Evolutionary conservation across 2,888 invertebrate species (phyloP).

Genomic region (Panzeria rudis): DNA sequence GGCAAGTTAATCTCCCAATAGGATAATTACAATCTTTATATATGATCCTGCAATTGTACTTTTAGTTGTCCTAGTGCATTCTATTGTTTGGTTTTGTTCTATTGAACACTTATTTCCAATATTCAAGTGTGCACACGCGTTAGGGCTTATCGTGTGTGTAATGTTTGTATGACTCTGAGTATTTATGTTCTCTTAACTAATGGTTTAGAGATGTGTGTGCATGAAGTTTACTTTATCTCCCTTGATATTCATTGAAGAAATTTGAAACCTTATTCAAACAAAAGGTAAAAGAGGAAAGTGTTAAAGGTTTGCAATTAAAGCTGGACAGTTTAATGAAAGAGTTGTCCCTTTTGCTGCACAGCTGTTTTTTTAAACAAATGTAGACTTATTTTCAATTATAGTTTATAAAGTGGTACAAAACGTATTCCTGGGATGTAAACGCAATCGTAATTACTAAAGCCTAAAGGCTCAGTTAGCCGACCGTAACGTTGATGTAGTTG

Average conservation of each 20-base stretch:
- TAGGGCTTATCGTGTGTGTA: slow-evolving; percentile 68
- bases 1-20: slow-evolving; percentile 63
- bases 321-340: neutral
- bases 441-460: no score
- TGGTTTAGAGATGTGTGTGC: no score
- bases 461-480: no score
- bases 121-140: slow-evolving; percentile 71
- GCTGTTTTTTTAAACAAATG: slow-evolving; percentile 21
- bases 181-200: slow-evolving; percentile 36
- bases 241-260: slow-evolving; percentile 56
- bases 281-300: slow-evolving; percentile 25
- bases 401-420: no score
- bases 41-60: slow-evolving; percentile 37
- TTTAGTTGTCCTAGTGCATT: neutral
- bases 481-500: no score
- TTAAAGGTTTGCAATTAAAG: slow-evolving; percentile 40
- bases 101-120: slow-evolving; percentile 7
- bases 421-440: no score
- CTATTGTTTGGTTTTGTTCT: slow-evolving; percentile 15
- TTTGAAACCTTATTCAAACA: slow-evolving; percentile 60
- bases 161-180: slow-evolving; percentile 65
- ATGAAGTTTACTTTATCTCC: no score
- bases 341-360: slow-evolving; percentile 16
- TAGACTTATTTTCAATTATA: no score
- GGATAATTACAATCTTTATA: slow-evolving; percentile 58